Evolutionary conservation across 2,888 invertebrate genomes (phyloP).

Genomic region (Pollenia griseotomentosa): DNA sequence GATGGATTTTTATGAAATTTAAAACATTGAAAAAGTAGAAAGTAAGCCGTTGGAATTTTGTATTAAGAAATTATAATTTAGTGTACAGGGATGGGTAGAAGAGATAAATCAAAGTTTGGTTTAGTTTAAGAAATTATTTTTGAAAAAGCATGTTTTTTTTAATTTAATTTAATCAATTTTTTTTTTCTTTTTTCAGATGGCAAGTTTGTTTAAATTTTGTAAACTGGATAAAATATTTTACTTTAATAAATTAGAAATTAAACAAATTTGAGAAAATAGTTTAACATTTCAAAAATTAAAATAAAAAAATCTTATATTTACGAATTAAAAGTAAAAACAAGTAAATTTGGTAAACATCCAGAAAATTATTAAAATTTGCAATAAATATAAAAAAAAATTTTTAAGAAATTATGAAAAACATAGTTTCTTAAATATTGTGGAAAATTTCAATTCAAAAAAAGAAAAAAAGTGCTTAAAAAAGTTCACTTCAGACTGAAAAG

Average conservation of each 20-base stretch:
- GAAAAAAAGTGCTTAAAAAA: neutral
- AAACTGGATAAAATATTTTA: no score
- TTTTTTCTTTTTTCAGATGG: conserved; percentile 28
- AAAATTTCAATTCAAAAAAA: no score
- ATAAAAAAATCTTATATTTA: neutral
- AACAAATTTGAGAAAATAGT: neutral
- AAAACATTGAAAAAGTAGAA: no score
- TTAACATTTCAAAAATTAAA: neutral
- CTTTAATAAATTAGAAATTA: neutral
- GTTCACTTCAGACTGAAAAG: neutral
- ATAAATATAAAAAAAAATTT: no score
- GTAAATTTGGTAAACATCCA: neutral
- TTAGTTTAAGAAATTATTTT: no score
- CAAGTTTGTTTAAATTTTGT: neutral
- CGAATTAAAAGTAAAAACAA: neutral
- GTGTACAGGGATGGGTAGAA: no score
- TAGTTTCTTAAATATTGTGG: no score
- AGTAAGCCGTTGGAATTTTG: neutral
- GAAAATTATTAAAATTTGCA: neutral
- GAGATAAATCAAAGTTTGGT: no score
- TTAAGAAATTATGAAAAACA: neutral
- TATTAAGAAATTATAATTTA: neutral
- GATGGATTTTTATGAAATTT: neutral
- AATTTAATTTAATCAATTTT: neutral
- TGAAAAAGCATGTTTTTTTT: neutral